Evolutionary conservation across 2,113 vertebrate genomes (phyloP), one percentile per base, ranked within the genome.

Genomic region (Nasalis larvatus): DNA sequence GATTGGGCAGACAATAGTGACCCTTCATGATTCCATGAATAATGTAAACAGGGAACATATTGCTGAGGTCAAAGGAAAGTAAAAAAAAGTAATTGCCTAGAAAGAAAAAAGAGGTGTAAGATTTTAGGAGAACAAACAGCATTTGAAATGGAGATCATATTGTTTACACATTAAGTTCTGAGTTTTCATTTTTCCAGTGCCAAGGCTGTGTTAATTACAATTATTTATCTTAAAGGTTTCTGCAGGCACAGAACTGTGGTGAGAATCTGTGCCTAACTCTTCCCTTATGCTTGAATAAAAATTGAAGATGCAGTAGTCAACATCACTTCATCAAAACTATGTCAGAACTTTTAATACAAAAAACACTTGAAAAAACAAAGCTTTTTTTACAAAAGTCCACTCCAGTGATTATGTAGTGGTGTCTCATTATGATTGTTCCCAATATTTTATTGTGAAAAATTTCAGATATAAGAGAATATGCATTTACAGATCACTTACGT

Each of bases 21-120:
- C 89, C 93, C 40, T 86, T 97, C 95, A 68, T 82, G 66, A 98
- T 91, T 96, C 89, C 68, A 93, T 71, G 83, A 74, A 52, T 86
- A 93, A 80, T 86, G 92, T 47, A 97, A 98, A 91, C 30, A 96
- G 71, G 66, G 91, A 85, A 91, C 77, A 96, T 83, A 95, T 25
- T 96, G 89, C 40, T 86, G 60, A 91, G 71, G 94, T 96, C 83
- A 97, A 97, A 97, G 54, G 81, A 76, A 85, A 95, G 20, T 37
- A 42, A 78, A 96, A 60, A 76, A 56, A 93, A 73, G 77, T 76
- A 93, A 95, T 30, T 81, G 66, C 63, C 40, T 86, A 10, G 27
- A 86, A 52, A 95, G 71, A 60, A 83, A 83, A 92, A 80, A 60
- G 71, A 81, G 27, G 63, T 84, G 4, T 71, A 74, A 52, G 91